Evolutionary conservation across 2,113 vertebrate species (phyloP), one percentile per base, ranked within the genome.

Genomic region (Lepisosteus osseus): DNA sequence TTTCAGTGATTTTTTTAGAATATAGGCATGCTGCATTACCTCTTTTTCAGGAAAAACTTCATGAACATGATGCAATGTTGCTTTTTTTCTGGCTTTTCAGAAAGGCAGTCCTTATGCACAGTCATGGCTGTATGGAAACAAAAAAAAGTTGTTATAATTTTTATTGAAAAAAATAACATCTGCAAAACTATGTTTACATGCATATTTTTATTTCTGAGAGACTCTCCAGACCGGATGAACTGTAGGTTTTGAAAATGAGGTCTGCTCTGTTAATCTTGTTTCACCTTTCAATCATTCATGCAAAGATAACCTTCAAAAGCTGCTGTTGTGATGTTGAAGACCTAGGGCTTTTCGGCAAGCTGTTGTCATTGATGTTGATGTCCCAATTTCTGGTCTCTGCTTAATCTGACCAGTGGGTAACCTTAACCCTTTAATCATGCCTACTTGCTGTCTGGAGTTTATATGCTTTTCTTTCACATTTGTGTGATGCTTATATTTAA

Each of bases 401-500:
- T 83, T 85, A 85, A 82, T 87, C 83, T 80, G 73, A 76, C 69
- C 72, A 54, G 66, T 44, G 67, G 47, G 45, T 54, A 47, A 74
- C 42, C 59, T 78, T 80, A 59, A 3, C 57, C 57, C 57, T 59
- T 59, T 59, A 59, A 59, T 15, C 57, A 5, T 59, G 57, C 57
- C 57, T 59, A 13, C 12, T 59, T n/a, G 57, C n/a, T 3, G 11
- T 13, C 57, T n/a, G 57, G n/a, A 15, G 12, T 59, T 59, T 2
- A 59, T 13, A 59, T 59, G 57, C 57, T 59, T 59, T 14, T 13
- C 57, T 2, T n/a, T 59, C 12, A 59, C 57, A 13, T n/a, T 59
- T 15, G 3, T 59, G 5, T 14, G 8, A 55, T 55, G 29, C 29
- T 29, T 29, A 29, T 29, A 29, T 29, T 29, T 29, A 55, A 55